Evolutionary conservation across 2,888 invertebrate genomes (phyloP).

Genomic region (Melinopterus prodromus): DNA sequence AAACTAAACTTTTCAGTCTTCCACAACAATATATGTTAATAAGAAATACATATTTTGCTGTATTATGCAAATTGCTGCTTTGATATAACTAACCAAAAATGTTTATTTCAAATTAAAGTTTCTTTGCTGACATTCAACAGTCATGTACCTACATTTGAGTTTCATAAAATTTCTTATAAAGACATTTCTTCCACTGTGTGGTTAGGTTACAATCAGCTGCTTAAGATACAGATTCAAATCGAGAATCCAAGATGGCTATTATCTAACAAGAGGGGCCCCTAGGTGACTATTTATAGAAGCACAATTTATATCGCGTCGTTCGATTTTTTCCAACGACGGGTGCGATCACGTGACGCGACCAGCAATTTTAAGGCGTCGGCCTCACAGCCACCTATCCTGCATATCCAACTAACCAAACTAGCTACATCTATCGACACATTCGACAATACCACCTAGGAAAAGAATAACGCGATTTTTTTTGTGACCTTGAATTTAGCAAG

Average conservation of each 20-base stretch:
- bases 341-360: not conserved
- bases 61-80: too few relatives aligned
- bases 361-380: constrained; percentile 4
- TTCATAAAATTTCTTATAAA: too few relatives aligned
- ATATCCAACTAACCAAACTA: not conserved
- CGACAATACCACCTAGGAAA: not conserved
- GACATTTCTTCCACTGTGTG: too few relatives aligned
- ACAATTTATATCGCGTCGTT: not conserved
- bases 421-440: not conserved
- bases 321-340: not conserved
- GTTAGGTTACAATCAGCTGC: not conserved
- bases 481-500: not conserved
- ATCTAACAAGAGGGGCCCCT: constrained; percentile 4
- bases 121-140: too few relatives aligned
- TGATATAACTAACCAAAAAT: too few relatives aligned
- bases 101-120: too few relatives aligned
- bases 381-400: not conserved
- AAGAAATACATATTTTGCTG: too few relatives aligned
- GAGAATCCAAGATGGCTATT: not conserved
- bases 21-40: too few relatives aligned
- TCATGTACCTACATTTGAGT: too few relatives aligned
- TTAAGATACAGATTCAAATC: not conserved
- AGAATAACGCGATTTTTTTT: not conserved
- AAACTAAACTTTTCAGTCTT: too few relatives aligned
- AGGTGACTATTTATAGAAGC: not conserved